Conservation (phyloP, 2,888 invertebrate genomes). For the Alsophila aescularia region DNA sequence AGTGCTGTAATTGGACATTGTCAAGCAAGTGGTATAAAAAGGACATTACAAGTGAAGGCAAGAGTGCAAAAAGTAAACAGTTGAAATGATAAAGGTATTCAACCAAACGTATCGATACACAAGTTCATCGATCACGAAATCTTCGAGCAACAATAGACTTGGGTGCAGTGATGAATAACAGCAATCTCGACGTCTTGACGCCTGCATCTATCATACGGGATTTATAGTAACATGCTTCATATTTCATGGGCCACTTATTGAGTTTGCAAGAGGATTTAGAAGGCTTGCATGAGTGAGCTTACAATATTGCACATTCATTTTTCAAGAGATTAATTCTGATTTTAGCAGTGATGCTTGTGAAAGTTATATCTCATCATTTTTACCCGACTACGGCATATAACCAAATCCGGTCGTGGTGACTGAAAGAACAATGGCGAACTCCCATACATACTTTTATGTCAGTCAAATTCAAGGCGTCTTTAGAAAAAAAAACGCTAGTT, state of each 20-base stretch:
- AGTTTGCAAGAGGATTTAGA: constrained; percentile 1
- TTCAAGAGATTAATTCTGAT: too few relatives aligned
- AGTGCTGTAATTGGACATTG: too few relatives aligned
- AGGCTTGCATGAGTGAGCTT: background rate
- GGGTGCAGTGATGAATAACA: constrained; percentile 37
- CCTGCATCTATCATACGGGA: constrained; percentile 36
- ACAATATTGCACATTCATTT: background rate
- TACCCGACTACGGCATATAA: too few relatives aligned
- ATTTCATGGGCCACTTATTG: constrained; percentile 19
- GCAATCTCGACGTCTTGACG: constrained; percentile 34
- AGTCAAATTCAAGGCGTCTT: too few relatives aligned
- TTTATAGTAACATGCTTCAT: constrained; percentile 34
- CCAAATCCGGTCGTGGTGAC: too few relatives aligned
- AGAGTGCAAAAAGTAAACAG: background rate
- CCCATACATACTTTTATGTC: too few relatives aligned
- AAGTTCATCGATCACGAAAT: constrained; percentile 14
- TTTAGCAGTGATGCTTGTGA: too few relatives aligned
- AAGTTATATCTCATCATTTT: too few relatives aligned
- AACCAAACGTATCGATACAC: background rate
- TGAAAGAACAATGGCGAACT: too few relatives aligned
- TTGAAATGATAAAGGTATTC: background rate
- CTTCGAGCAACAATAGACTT: constrained; percentile 23
- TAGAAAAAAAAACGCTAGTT: too few relatives aligned
- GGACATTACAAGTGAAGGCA: background rate
- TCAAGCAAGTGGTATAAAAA: too few relatives aligned